Base-by-base conservation (phyloP, 2,113 vertebrate species). In the Menidia beryllina region DNA sequence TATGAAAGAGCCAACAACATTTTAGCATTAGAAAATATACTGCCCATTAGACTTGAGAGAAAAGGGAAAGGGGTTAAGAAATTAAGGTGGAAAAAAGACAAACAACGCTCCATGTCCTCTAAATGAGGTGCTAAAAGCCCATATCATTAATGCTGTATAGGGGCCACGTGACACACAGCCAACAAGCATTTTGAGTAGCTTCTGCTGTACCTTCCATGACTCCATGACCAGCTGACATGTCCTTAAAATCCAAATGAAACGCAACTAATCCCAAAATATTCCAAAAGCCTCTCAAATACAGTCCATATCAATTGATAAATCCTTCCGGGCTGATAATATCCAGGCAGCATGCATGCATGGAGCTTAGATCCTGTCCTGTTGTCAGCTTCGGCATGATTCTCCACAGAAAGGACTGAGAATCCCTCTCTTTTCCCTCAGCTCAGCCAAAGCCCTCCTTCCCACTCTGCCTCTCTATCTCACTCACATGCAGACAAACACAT, bases 401-500 rank as follows among this genome's bases (percentile, higher is more conserved):
- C 91, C 75, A 58, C 75, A 41, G 83, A 71, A 91, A 89, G 91
- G 90, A 94, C 91, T 92, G 90, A 62, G 91, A 94, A 92, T 94
- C 93, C 95, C 94, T 90, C 92, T 93, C 87, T 39, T 71, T n/a
- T 65, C 76, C 58, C 79, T 73, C 79, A 71, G 70, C 74, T 70
- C 68, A 83, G 74, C 58, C 72, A 39, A 83, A 76, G 77, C 80
- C 83, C 89, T 78, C 72, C 60, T 78, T 77, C 82, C 59, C 82
- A 71, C 67, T 73, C 81, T 77, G 74, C 61, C 75, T 68, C 80
- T 52, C 56, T 70, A 54, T 80, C 83, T 86, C 74, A 63, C 79
- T 76, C 75, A 75, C 66, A 75, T 63, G 63, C 78, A 84, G 72
- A 84, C 78, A 84, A 72, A 86, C 81, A 86, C 79, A 77, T 13